Conservation (phyloP, 2,113 vertebrate species). For the Rhea pennata region DNA sequence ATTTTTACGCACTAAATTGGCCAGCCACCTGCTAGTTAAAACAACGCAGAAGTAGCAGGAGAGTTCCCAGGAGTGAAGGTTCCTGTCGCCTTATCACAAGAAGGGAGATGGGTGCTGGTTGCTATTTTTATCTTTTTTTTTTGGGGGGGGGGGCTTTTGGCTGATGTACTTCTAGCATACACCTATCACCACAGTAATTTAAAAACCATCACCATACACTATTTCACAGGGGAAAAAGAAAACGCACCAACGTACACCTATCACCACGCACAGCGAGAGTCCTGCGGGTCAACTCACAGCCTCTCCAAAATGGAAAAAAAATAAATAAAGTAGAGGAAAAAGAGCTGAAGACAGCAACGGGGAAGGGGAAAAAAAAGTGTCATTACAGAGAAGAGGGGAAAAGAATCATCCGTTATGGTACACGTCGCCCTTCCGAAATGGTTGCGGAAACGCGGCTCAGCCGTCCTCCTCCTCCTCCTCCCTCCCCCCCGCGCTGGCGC, state of each 20-base stretch:
- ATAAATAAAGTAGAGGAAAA: not conserved
- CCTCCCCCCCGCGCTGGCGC: conserved; percentile 6
- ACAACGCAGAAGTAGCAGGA: conserved; percentile 23
- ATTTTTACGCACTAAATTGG: not conserved
- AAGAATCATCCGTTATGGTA: conserved; percentile 31
- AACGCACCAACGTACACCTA: conserved; percentile 42
- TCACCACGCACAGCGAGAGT: conserved; percentile 30
- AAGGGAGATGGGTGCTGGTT: conserved; percentile 28
- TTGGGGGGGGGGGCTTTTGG: not conserved
- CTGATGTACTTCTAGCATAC: conserved; percentile 68
- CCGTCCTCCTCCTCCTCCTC: conserved; percentile 19
- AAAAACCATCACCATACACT: conserved; percentile 64
- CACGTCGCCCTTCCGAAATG: conserved; percentile 48
- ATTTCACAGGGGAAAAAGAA: conserved; percentile 63
- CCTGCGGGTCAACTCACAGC: conserved; percentile 47
- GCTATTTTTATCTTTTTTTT: not conserved
- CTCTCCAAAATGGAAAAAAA: conserved; percentile 28
- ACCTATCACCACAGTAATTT: conserved; percentile 76
- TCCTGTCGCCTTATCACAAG: not conserved
- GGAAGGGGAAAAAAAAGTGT: not conserved
- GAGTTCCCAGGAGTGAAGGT: not conserved
- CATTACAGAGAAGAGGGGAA: conserved; percentile 49
- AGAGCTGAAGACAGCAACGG: not conserved
- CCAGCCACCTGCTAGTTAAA: conserved; percentile 10
- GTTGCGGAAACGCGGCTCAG: conserved; percentile 47